Conservation (phyloP, 2,113 vertebrate species). For the Lepidothrix coronata region DNA sequence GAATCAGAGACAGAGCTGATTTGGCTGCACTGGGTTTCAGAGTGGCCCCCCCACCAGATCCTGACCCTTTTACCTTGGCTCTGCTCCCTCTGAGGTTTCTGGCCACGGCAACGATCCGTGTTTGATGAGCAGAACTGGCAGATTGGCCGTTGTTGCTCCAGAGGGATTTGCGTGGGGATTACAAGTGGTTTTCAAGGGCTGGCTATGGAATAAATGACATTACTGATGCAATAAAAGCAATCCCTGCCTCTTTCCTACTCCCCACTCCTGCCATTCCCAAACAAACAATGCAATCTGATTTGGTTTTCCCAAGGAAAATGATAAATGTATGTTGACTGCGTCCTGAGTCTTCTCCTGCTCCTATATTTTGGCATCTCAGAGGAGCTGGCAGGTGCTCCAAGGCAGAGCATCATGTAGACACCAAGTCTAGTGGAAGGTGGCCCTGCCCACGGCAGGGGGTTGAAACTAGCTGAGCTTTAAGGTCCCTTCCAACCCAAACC, state of each 20-base stretch:
- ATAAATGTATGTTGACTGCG: neutral
- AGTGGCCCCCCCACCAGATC: neutral
- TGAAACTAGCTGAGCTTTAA: neutral
- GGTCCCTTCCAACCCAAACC: neutral
- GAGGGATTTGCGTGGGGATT: neutral
- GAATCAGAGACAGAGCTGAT: neutral
- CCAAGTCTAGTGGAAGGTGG: neutral
- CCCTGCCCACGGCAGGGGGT: neutral
- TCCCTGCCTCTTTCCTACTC: neutral
- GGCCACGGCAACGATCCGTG: neutral
- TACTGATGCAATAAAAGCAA: neutral
- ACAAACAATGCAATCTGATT: neutral
- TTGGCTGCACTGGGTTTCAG: neutral
- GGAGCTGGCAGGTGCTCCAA: neutral
- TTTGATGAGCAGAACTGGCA: neutral
- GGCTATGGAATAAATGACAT: neutral
- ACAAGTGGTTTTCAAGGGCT: neutral
- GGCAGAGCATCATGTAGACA: neutral
- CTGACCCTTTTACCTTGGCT: constrained; percentile 15
- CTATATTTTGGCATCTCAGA: neutral
- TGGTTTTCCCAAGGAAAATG: neutral
- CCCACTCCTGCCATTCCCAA: neutral
- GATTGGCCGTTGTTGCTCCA: neutral
- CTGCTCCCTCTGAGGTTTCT: neutral
- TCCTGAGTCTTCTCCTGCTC: neutral